These are phyloP conservation scores for Helleia helle DNA, from an alignment of 2,888 invertebrate species.

Conservation along the genomic window DNA sequence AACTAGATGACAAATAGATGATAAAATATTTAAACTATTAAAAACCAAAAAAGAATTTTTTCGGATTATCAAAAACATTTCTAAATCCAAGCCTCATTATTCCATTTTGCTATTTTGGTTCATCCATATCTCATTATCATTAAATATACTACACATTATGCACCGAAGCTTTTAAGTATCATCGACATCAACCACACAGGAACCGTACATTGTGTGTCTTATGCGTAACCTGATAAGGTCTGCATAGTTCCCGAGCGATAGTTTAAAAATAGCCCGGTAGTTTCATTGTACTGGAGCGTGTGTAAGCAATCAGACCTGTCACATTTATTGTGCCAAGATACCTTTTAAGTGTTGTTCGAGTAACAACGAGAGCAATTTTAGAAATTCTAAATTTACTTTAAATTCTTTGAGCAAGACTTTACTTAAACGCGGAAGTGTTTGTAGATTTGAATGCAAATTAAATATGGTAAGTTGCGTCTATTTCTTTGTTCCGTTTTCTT, in stretches of 20 bases:
- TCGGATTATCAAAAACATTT: no score
- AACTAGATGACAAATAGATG: no score
- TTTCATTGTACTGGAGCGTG: slow-evolving; percentile 13
- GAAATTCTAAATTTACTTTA: slow-evolving; percentile 13
- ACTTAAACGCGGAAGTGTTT: no score
- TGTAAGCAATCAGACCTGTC: slow-evolving; percentile 17
- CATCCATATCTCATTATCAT: slow-evolving; percentile 10
- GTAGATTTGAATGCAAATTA: no score
- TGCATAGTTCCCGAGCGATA: not conserved
- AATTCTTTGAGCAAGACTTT: no score
- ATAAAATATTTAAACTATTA: no score
- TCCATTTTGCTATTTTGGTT: slow-evolving; percentile 3
- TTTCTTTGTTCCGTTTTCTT: no score
- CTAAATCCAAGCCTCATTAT: no score
- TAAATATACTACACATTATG: slow-evolving; percentile 13
- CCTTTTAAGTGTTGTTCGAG: slow-evolving; percentile 17
- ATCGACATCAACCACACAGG: slow-evolving; percentile 1
- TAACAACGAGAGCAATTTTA: slow-evolving; percentile 13
- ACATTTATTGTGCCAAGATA: slow-evolving; percentile 15
- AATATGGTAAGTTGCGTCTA: no score
- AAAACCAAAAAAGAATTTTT: no score
- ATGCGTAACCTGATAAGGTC: not conserved
- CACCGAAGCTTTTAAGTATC: slow-evolving; percentile 4
- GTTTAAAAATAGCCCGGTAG: slow-evolving; percentile 10
- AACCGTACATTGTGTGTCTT: not conserved